Evolutionary conservation across 2,888 invertebrate genomes (phyloP), one percentile per base, ranked within the genome.

Genomic region (Griposia aprilina): DNA sequence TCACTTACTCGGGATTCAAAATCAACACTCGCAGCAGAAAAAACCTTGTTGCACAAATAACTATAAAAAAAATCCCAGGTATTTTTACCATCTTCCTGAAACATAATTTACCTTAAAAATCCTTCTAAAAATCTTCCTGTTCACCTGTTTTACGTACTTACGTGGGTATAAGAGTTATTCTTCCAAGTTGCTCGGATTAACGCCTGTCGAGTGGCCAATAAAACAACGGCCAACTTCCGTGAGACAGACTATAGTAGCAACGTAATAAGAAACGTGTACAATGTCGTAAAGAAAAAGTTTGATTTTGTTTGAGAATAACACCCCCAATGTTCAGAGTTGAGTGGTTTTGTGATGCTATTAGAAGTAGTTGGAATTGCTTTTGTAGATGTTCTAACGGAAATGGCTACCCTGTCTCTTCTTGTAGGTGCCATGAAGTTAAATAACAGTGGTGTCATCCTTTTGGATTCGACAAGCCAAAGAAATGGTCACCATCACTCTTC

Each of bases 221-320:
- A 88, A 87, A 86, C 84, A 80, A 79, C 78, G 80, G 63, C 73
- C 74, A 89, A 88, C 86, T 90, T 89, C 83, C 69, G 45, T 45
- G 23, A 67, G 20, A 73, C 87, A 74, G 76, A 74, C 72, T 78
- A 41, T 67, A 77, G 68, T 50, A 62, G 66, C n/a, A 65, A 67
- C 67, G 79, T 84, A 83, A 88, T 87, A 84, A 77, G 81, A 87
- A 81, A 86, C 83, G 86, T 87, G 80, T 83, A 81, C 74, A 76
- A 69, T 68, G 72, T 87, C 82, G 67, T 83, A 83, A 87, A 81
- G 76, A 85, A 81, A 85, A 88, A 88, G 81, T 87, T 84, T 52
- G 74, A 84, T 88, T 81, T 82, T 73, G 76, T 82, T 87, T 82
- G 73, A 82, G 76, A 76, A 82, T 81, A 85, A 81, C 66, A 77